Conservation (phyloP, 2,797 vertebrate species). For the Rhinichthys osculus region DNA sequence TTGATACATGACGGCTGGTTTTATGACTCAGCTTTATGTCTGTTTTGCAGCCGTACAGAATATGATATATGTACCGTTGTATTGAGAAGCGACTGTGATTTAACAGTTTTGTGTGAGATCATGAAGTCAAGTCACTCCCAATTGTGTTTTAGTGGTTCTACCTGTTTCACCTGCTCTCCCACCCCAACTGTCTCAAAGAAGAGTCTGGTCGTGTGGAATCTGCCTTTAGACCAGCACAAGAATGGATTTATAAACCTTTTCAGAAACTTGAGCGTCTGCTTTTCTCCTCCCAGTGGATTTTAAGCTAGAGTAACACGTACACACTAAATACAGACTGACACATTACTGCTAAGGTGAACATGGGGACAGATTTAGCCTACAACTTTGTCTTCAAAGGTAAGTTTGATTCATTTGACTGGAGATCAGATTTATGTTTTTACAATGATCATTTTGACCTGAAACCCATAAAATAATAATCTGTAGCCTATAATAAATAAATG, state of each 20-base stretch:
- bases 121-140: conserved; percentile 29
- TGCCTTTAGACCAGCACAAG: conserved; percentile 47
- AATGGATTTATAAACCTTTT: conserved; percentile 50
- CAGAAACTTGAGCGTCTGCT: conserved; percentile 46
- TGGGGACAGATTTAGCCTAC: conserved; percentile 79
- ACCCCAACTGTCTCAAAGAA: conserved; percentile 63
- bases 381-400: conserved; percentile 87
- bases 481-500: neutral
- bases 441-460: neutral
- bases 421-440: conserved; percentile 8
- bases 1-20: neutral
- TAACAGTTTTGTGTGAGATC: conserved; percentile 49
- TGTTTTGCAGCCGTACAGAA: neutral
- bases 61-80: neutral
- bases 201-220: conserved; percentile 56
- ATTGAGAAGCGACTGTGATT: conserved; percentile 16
- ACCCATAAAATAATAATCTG: neutral
- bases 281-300: conserved; percentile 49
- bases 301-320: neutral
- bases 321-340: conserved; percentile 21
- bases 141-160: conserved; percentile 69
- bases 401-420: conserved; percentile 39
- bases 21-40: neutral
- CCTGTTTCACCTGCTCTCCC: conserved; percentile 80
- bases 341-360: conserved; percentile 52